Conservation (phyloP, 2,888 invertebrate genomes). For the Xestia rhomboidea region DNA sequence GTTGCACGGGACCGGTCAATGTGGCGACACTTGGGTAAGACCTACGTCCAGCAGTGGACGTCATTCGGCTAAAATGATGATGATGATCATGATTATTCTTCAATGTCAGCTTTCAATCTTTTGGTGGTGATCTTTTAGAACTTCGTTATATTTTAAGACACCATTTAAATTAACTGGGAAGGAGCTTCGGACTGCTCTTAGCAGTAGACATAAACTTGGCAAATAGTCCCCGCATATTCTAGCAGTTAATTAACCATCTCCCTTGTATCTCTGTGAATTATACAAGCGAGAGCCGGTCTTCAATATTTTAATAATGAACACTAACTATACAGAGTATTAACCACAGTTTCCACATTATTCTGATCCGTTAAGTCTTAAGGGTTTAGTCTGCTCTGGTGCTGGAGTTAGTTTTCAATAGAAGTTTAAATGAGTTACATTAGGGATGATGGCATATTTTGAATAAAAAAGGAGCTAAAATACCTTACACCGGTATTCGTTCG, state of each 20-base stretch:
- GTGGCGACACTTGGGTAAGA: no score
- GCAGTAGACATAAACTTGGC: slow-evolving; percentile 44
- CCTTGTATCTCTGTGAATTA: slow-evolving; percentile 48
- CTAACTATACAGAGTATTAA: slow-evolving; percentile 11
- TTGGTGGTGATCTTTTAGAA: background rate
- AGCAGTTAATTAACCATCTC: slow-evolving; percentile 56
- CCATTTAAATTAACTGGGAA: slow-evolving; percentile 11
- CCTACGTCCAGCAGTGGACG: no score
- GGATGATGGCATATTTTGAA: background rate
- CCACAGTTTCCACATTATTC: slow-evolving; percentile 19
- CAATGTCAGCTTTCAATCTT: background rate
- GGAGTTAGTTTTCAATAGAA: background rate
- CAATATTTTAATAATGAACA: slow-evolving; percentile 55
- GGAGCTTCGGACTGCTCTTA: slow-evolving; percentile 9
- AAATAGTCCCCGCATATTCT: slow-evolving; percentile 56
- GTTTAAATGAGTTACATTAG: background rate
- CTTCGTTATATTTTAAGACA: background rate
- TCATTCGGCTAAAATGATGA: no score
- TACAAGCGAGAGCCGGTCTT: slow-evolving; percentile 29
- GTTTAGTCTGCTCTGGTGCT: background rate
- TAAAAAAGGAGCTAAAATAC: background rate
- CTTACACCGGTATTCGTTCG: background rate
- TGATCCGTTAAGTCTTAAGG: background rate
- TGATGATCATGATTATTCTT: background rate
- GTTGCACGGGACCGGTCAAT: no score